These are phyloP conservation scores for Conops quadrifasciatus DNA, from an alignment of 2,888 invertebrate genomes.

Conservation along the genomic window DNA sequence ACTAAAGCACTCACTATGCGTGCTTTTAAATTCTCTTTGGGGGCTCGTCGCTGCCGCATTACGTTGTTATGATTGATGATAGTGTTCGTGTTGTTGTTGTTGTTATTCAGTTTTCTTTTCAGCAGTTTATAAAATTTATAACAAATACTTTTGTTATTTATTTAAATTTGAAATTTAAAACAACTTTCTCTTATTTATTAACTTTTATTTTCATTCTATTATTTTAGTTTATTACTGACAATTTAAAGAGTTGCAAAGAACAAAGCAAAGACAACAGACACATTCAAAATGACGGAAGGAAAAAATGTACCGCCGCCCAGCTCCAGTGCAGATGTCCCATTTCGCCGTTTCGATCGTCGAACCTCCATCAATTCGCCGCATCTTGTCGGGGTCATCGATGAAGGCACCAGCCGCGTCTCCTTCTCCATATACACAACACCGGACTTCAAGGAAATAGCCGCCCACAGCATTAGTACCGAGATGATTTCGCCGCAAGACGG, in stretches of 20 bases:
- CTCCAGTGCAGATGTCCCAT: slow-evolving; percentile 55
- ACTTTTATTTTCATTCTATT: not conserved
- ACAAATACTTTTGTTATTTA: not conserved
- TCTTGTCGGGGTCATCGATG: slow-evolving; percentile 91
- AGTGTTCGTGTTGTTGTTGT: not conserved
- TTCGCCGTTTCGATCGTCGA: slow-evolving; percentile 54
- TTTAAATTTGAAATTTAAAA: slow-evolving; percentile 8
- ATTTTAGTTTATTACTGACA: slow-evolving; percentile 3
- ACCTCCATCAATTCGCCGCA: slow-evolving; percentile 51
- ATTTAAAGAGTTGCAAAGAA: not conserved
- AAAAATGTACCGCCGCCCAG: slow-evolving; percentile 43
- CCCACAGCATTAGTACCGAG: slow-evolving; percentile 82
- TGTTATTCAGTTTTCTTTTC: not conserved
- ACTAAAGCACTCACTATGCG: too few relatives aligned
- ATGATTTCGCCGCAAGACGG: slow-evolving; percentile 85
- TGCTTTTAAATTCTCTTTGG: not conserved
- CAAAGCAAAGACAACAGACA: not conserved
- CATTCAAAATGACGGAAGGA: slow-evolving; percentile 52
- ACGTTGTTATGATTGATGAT: not conserved
- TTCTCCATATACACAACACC: slow-evolving; percentile 83
- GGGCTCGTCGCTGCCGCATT: slow-evolving; percentile 11
- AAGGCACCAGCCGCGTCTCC: slow-evolving; percentile 91
- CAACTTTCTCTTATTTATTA: not conserved
- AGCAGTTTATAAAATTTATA: not conserved
- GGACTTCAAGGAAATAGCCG: slow-evolving; percentile 79